Conservation (phyloP, 1,140 invertebrate genomes). For the Tetranychus cinnabarinus region DNA sequence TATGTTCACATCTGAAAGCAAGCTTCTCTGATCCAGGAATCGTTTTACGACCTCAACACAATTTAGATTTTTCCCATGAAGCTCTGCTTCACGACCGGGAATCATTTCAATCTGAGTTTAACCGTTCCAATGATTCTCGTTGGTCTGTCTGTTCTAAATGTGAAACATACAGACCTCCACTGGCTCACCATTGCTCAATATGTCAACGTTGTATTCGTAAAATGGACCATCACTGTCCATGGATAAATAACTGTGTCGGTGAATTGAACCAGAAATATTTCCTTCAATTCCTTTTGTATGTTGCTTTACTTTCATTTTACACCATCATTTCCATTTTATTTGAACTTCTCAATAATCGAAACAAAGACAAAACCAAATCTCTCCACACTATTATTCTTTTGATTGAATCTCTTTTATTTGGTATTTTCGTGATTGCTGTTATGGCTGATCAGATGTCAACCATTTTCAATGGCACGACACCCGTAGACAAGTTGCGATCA, state of each 20-base stretch:
- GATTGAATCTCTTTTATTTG: slow-evolving; percentile 59
- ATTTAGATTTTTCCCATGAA: not conserved
- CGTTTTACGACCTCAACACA: not conserved
- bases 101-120: not conserved
- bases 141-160: slow-evolving; percentile 5
- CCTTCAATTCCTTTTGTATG: slow-evolving; percentile 58
- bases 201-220: slow-evolving; percentile 58
- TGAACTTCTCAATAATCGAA: not conserved
- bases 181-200: slow-evolving; percentile 68
- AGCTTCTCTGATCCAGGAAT: slow-evolving; percentile 3
- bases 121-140: not conserved
- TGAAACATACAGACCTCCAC: slow-evolving; percentile 5
- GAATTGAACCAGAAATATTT: slow-evolving; percentile 85
- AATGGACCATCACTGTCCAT: slow-evolving; percentile 80
- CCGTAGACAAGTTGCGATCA: not conserved
- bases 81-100: not conserved
- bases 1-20: slow-evolving; percentile 7
- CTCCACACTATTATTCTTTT: slow-evolving; percentile 58
- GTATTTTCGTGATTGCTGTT: slow-evolving; percentile 67
- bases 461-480: not conserved
- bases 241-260: slow-evolving; percentile 82
- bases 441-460: slow-evolving; percentile 46
- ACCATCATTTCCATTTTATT: not conserved
- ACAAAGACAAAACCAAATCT: too few relatives aligned
- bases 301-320: slow-evolving; percentile 20